Conservation (phyloP, 2,888 invertebrate species). For the Orthosia cruda region DNA sequence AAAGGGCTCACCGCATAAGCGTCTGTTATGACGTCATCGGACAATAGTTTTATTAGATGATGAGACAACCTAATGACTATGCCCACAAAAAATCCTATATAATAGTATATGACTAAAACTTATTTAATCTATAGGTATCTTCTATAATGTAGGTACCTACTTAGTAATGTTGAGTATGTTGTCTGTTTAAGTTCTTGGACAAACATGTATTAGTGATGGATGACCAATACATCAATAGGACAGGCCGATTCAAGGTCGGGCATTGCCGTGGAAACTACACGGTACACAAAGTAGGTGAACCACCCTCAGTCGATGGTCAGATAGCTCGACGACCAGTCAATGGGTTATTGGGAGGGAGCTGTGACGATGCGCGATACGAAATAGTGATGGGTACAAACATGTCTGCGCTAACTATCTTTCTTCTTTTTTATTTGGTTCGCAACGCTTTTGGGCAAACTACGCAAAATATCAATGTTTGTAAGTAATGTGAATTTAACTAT, state of each 20-base stretch:
- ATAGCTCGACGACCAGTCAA: slow-evolving; percentile 51
- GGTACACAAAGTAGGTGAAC: slow-evolving; percentile 77
- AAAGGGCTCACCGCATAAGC: slow-evolving; percentile 35
- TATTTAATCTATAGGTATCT: not conserved
- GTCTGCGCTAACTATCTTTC: slow-evolving; percentile 68
- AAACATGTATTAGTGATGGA: slow-evolving; percentile 74
- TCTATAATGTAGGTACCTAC: not conserved
- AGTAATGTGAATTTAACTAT: slow-evolving; percentile 81
- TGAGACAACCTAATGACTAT: slow-evolving; percentile 35
- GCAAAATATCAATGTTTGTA: slow-evolving; percentile 94
- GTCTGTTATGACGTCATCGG: slow-evolving; percentile 46
- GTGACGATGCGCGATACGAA: slow-evolving; percentile 48
- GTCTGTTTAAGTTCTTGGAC: slow-evolving; percentile 47
- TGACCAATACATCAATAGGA: slow-evolving; percentile 81
- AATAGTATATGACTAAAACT: not conserved
- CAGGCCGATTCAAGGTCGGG: slow-evolving; percentile 83
- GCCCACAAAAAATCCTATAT: not conserved
- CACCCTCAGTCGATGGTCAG: slow-evolving; percentile 65
- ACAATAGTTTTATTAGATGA: slow-evolving; percentile 17
- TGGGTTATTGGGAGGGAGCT: slow-evolving; percentile 22
- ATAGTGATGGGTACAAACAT: slow-evolving; percentile 57
- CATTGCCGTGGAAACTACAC: slow-evolving; percentile 86
- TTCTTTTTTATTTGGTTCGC: slow-evolving; percentile 73
- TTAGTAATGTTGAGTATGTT: slow-evolving; percentile 5
- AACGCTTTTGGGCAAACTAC: slow-evolving; percentile 91